Percentiles rank a stretch among this genome's conserved stretches.
These are phyloP conservation scores for Grantiella picta DNA, from an alignment of 2,113 vertebrate species.

Conservation along the genomic window DNA sequence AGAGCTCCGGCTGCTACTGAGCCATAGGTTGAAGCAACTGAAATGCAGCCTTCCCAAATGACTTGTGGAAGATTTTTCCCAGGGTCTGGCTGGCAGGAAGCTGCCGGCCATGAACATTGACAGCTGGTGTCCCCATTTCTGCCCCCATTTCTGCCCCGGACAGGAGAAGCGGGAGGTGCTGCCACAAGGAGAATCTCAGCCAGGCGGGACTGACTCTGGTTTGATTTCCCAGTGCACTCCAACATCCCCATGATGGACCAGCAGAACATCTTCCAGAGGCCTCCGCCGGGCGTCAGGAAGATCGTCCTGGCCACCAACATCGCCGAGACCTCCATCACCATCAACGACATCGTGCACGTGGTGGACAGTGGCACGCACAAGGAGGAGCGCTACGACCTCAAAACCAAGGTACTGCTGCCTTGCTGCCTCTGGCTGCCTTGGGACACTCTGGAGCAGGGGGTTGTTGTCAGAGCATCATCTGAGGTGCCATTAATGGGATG, in stretches of 20 bases:
- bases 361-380: conserved; percentile 92
- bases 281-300: conserved; percentile 82
- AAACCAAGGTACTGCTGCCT: conserved; percentile 81
- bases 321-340: conserved; percentile 94
- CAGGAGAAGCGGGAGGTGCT: rapidly evolving
- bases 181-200: not conserved
- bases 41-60: not conserved
- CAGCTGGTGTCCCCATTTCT: not conserved
- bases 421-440: rapidly evolving
- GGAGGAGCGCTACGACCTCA: conserved; percentile 90
- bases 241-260: conserved; percentile 94
- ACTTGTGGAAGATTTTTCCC: not conserved
- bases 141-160: rapidly evolving
- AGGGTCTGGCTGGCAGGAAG: not conserved
- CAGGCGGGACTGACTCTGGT: not conserved
- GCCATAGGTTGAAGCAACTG: not conserved
- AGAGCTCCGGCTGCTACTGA: not conserved
- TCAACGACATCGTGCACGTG: conserved; percentile 95
- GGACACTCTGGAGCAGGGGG: not conserved
- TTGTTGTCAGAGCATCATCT: rapidly evolving
- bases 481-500: not conserved
- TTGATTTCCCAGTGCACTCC: conserved; percentile 84
- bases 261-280: conserved; percentile 89
- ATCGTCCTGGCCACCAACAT: conserved; percentile 95
- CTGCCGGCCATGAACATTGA: not conserved